Percentiles rank a stretch among this genome's conserved stretches.
Conservation (phyloP, 2,797 vertebrate species). For the Myioborus melanocephalus region DNA sequence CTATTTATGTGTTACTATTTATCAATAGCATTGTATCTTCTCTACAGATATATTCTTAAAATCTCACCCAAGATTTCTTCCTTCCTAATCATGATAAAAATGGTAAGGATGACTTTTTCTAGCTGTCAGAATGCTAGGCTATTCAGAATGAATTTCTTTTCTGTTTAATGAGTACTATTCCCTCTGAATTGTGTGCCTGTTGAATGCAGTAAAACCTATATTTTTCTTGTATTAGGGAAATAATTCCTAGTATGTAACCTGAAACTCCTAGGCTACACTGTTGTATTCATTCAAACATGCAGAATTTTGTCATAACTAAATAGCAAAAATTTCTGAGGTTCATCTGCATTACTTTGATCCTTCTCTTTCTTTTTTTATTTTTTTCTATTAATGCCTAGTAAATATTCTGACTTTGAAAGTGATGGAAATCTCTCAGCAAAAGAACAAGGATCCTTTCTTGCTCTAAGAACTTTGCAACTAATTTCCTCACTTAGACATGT, state of each 20-base stretch:
- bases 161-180: background rate
- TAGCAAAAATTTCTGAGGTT: background rate
- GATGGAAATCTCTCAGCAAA: background rate
- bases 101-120: background rate
- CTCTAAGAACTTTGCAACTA: background rate
- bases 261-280: background rate
- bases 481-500: background rate
- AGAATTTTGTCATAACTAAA: background rate
- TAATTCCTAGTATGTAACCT: background rate
- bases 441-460: background rate
- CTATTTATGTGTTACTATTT: background rate
- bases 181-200: background rate
- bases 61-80: background rate
- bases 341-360: background rate
- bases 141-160: background rate
- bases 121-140: background rate
- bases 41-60: background rate
- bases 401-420: background rate
- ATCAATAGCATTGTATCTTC: background rate
- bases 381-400: background rate
- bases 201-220: background rate
- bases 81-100: background rate
- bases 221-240: background rate
- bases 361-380: background rate
- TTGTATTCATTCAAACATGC: background rate